Conservation (phyloP, 2,888 invertebrate species). For the Tetheella fluctuosa region DNA sequence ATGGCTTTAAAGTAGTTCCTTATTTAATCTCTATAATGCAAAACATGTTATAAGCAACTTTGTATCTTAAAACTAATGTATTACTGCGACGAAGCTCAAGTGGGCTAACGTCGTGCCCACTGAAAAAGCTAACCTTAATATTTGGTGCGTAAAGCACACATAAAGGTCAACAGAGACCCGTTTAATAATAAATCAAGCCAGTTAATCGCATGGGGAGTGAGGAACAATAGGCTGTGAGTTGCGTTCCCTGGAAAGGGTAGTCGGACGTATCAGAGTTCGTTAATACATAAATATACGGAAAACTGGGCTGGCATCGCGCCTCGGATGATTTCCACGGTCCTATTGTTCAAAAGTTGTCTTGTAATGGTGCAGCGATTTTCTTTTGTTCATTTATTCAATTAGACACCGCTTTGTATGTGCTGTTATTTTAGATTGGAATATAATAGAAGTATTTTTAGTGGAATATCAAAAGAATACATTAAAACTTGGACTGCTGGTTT, state of each 20-base stretch:
- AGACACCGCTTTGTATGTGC: neutral
- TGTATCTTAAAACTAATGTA: too few species aligned
- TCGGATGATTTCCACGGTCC: neutral
- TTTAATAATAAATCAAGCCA: constrained; percentile 66
- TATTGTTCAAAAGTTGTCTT: neutral
- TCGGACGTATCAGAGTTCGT: constrained; percentile 24
- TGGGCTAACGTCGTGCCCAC: constrained; percentile 13
- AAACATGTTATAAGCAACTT: neutral
- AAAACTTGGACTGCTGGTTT: too few species aligned
- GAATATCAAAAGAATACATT: neutral
- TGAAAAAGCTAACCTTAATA: constrained; percentile 53
- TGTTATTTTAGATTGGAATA: neutral
- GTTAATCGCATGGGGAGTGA: constrained; percentile 48
- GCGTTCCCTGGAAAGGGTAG: constrained; percentile 27
- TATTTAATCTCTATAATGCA: too few species aligned
- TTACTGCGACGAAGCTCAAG: too few species aligned
- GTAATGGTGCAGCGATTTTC: constrained; percentile 8
- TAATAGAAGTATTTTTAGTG: neutral
- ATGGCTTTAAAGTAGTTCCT: too few species aligned
- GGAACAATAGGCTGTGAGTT: constrained; percentile 40
- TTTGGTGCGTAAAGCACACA: constrained; percentile 52
- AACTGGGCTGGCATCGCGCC: constrained; percentile 22
- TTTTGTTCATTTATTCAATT: neutral
- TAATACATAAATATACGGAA: constrained; percentile 31
- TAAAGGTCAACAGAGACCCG: constrained; percentile 56